Conservation (phyloP, 2,888 invertebrate genomes). For the Netelia virgata region DNA sequence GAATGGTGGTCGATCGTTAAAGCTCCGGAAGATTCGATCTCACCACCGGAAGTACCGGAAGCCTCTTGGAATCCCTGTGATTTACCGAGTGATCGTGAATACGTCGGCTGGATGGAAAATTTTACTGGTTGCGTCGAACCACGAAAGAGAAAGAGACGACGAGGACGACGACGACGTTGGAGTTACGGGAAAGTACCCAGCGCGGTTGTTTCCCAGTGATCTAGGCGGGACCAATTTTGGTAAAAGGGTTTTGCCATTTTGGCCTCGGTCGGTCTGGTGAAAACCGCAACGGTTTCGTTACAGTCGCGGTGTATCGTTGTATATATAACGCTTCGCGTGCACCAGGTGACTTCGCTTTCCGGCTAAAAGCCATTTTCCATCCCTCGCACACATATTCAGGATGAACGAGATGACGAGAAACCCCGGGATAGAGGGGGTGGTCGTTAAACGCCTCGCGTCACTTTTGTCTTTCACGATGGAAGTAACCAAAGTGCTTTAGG, state of each 20-base stretch:
- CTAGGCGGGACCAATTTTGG: constrained; percentile 78
- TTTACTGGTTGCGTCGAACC: constrained; percentile 32
- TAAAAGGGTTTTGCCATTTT: constrained; percentile 83
- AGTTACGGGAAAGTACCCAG: constrained; percentile 40
- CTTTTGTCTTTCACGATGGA: constrained; percentile 21
- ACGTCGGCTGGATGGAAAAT: constrained; percentile 45
- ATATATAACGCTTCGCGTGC: constrained; percentile 66
- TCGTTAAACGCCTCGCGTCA: constrained; percentile 42
- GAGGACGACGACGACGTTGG: not conserved
- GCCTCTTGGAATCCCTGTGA: constrained; percentile 16
- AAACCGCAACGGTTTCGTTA: constrained; percentile 41
- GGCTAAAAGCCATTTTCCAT: constrained; percentile 80
- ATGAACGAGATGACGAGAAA: constrained; percentile 48
- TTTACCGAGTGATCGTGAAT: constrained; percentile 1
- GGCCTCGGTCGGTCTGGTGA: constrained; percentile 60
- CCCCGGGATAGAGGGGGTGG: constrained; percentile 3
- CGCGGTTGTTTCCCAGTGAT: not conserved
- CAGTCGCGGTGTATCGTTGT: not conserved
- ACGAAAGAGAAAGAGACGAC: constrained; percentile 6
- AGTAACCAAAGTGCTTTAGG: constrained; percentile 16
- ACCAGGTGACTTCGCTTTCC: constrained; percentile 80
- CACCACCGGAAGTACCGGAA: constrained; percentile 8
- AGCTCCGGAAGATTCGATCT: constrained; percentile 54
- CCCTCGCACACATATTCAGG: constrained; percentile 76
- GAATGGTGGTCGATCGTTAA: constrained; percentile 31